Base-by-base conservation (phyloP, 1,140 invertebrate species). In the Drosophila murphyi region DNA sequence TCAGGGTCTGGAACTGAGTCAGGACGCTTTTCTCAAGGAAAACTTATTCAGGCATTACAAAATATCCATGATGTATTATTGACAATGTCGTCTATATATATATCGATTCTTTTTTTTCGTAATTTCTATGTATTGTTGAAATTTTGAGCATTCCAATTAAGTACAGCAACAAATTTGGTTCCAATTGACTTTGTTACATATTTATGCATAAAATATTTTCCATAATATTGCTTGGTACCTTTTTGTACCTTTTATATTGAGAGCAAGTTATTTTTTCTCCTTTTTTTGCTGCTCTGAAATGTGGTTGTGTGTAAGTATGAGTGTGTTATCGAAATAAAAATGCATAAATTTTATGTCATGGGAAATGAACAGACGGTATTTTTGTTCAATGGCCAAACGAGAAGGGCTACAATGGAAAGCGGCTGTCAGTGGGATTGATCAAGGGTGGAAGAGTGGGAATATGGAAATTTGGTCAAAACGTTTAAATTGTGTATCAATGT, bases 261-360 rank as follows among this genome's bases (percentile, higher is more conserved):
- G 39, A 32, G 34, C 52, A 54, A 54, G 56, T 47, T 48, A 20
- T 20, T 20, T 20, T 20, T 20, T 20, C 20, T 45, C 20, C 6
- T 20, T 57, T 37, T 29, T 48, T 50, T 1, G 20, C 35, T 50
- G 39, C 8, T 10, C 39, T 41, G 39, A 10, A 41, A 10, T 43
- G 39, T 43, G 20, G 20, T 47, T 28, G 12, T 48, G 10, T 35
- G 57, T 29, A 28, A 39, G 10, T 31, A 7, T 48, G 45, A 20
- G 37, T 45, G 52, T 63, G 55, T 59, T 72, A 65, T 69, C 51
- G 68, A 78, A 78, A 77, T 71, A 83, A 83, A 83, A 83, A 79
- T 83, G 76, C 76, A 83, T 83, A 83, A 80, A 83, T 80, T 82
- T 78, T 67, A 50, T 78, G 64, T 83, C 81, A 80, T 83, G 81